Evolutionary conservation across 2,113 vertebrate species (phyloP).

Genomic region (Caranx ignobilis): DNA sequence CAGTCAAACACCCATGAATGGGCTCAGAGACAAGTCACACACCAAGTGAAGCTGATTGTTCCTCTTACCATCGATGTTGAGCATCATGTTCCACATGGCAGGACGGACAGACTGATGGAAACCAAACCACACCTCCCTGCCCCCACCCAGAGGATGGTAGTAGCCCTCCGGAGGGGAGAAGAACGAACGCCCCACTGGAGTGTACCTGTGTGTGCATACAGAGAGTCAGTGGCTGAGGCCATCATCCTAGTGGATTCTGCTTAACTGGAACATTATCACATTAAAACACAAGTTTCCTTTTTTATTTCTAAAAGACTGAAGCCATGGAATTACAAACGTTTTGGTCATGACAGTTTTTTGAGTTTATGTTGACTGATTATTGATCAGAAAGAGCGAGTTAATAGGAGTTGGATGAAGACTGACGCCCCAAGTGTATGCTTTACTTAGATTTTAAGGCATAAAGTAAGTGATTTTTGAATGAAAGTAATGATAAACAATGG

Average conservation of each 20-base stretch:
- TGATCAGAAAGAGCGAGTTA: too few species aligned
- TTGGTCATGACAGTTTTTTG: too few species aligned
- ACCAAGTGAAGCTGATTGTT: background rate
- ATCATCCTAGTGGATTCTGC: background rate
- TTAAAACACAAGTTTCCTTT: background rate
- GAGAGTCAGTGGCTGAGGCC: background rate
- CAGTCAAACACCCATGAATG: background rate
- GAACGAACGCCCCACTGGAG: slow-evolving; percentile 97
- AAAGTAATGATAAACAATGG: too few species aligned
- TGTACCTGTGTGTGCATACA: slow-evolving; percentile 87
- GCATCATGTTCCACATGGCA: slow-evolving; percentile 99
- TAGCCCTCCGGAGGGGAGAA: slow-evolving; percentile 99
- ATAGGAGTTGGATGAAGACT: too few species aligned
- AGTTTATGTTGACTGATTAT: too few species aligned
- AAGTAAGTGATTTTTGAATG: too few species aligned
- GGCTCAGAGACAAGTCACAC: background rate
- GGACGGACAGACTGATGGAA: slow-evolving; percentile 99
- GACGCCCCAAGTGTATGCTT: too few species aligned
- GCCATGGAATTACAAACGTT: background rate
- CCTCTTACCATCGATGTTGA: slow-evolving; percentile 95
- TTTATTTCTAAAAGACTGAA: background rate
- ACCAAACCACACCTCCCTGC: slow-evolving; percentile 98
- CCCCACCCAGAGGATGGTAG: slow-evolving; percentile 97
- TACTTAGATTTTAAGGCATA: too few species aligned
- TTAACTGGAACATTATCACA: background rate